Evolutionary conservation across 2,113 vertebrate species (phyloP).

Genomic region (Scomber japonicus): DNA sequence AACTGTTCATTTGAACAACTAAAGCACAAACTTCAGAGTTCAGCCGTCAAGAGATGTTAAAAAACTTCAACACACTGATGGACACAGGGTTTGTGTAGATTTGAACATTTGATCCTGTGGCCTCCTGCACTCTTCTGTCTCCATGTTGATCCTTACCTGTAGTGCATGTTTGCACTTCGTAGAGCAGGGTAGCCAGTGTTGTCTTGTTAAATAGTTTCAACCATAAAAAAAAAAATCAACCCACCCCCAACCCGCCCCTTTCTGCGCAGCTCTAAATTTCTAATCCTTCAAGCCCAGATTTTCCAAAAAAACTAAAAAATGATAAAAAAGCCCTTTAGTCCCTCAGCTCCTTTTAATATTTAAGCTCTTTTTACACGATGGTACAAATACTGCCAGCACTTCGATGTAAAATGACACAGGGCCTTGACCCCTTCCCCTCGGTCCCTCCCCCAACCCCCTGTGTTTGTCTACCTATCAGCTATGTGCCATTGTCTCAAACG

Average conservation of each 20-base stretch:
- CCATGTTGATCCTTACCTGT: background rate
- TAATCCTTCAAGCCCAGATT: background rate
- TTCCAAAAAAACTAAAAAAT: conserved; percentile 25
- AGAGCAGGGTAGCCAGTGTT: conserved; percentile 9
- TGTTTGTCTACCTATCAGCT: conserved; percentile 48
- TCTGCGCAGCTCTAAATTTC: background rate
- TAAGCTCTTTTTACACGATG: conserved; percentile 56
- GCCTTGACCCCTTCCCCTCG: conserved; percentile 35
- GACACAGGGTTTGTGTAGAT: conserved; percentile 16
- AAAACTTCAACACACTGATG: background rate
- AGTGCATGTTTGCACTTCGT: conserved; percentile 12
- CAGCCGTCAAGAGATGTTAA: conserved; percentile 19
- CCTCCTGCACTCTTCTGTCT: conserved; percentile 35
- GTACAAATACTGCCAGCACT: conserved; percentile 80
- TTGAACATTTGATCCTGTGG: conserved; percentile 25
- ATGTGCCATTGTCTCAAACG: conserved; percentile 77
- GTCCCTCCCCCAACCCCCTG: background rate
- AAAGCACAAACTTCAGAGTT: conserved; percentile 58
- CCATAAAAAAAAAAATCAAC: too few relatives aligned
- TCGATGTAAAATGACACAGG: conserved; percentile 56
- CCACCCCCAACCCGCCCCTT: too few relatives aligned
- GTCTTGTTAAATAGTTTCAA: background rate
- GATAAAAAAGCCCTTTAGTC: conserved; percentile 8
- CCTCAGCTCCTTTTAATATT: conserved; percentile 43
- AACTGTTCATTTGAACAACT: conserved; percentile 1